Base-by-base conservation (phyloP, 2,888 invertebrate genomes). In the Carcina quercana region DNA sequence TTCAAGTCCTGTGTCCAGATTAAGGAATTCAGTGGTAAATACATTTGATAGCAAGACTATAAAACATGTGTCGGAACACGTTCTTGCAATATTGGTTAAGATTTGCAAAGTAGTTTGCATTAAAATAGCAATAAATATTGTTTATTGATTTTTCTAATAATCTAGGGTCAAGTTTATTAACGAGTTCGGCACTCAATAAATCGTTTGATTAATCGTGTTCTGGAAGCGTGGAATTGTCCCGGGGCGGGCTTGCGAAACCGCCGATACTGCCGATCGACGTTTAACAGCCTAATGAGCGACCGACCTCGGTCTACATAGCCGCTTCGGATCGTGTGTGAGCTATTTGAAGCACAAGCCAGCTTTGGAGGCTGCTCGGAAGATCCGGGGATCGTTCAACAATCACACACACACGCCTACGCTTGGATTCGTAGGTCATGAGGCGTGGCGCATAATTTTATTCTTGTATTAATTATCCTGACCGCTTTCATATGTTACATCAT, bases 231-330 rank as follows among this genome's bases (percentile, higher is more conserved):
- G 43, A 47, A 48, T 53, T 59, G 53, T 66, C 67, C 63, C 37
- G 59, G 56, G 58, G 59, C 57, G 17, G 47, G 46, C 46, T 73
- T 70, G 53, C 67, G 52, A 61, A 62, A 34, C 26, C 25, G 29
- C 42, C 48, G 42, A 60, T 64, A 64, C 53, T 45, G 54, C 58
- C 52, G 56, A 67, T 64, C 55, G 57, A 54, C 51, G 56, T 52
- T 52, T 48, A 47, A 39, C 50, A 42, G 49, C 47, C 50, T 61
- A 57, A 50, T 52, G 41, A 43, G 45, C 59, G 38, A 50, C 43
- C 58, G 68, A 57, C 71, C 71, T 71, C 68, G 71, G 49, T 53
- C 64, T 56, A 71, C 62, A 61, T 67, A 50, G 51, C 47, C 40
- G 53, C 37, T 53, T 56, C 40, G 42, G 54, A 43, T 64, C 71